These are phyloP conservation scores for Limonius californicus DNA, from an alignment of 1,140 invertebrate genomes.

Conservation along the genomic window DNA sequence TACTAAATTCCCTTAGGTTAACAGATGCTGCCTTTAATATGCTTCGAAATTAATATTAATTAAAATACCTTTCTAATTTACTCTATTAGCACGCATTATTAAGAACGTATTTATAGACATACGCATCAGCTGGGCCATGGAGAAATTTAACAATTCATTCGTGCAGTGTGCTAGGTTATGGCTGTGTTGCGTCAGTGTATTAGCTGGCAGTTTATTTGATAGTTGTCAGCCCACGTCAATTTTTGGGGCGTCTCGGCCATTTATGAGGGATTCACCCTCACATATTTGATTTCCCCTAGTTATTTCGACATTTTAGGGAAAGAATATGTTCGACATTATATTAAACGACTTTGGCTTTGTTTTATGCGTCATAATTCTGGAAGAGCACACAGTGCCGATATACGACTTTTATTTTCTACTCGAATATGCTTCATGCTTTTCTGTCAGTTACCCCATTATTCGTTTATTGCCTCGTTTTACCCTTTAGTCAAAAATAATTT, in stretches of 20 bases:
- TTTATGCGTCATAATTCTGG: too few species aligned
- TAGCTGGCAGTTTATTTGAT: slow-evolving; percentile 8
- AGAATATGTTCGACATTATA: not conserved
- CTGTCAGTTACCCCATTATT: too few species aligned
- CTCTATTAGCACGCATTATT: slow-evolving; percentile 15
- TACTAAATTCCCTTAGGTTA: slow-evolving; percentile 21
- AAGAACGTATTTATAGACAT: slow-evolving; percentile 10
- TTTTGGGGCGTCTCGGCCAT: slow-evolving; percentile 8
- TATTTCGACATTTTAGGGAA: not conserved
- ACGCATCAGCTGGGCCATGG: not conserved
- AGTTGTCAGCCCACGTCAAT: slow-evolving; percentile 3
- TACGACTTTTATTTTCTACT: too few species aligned
- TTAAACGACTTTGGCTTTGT: too few species aligned
- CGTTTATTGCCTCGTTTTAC: too few species aligned
- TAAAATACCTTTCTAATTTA: slow-evolving; percentile 30
- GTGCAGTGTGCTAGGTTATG: too few species aligned
- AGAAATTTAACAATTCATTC: not conserved
- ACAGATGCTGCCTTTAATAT: slow-evolving; percentile 21
- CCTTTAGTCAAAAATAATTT: too few species aligned
- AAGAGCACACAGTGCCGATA: too few species aligned
- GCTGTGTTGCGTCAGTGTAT: too few species aligned
- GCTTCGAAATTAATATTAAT: slow-evolving; percentile 22
- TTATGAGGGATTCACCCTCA: slow-evolving; percentile 1
- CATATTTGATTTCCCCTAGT: slow-evolving; percentile 1
- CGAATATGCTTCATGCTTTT: too few species aligned